Percentiles rank a stretch among this genome's conserved stretches.
Conservation (phyloP, 2,113 vertebrate species). For the Benitochromis conjunctus region DNA sequence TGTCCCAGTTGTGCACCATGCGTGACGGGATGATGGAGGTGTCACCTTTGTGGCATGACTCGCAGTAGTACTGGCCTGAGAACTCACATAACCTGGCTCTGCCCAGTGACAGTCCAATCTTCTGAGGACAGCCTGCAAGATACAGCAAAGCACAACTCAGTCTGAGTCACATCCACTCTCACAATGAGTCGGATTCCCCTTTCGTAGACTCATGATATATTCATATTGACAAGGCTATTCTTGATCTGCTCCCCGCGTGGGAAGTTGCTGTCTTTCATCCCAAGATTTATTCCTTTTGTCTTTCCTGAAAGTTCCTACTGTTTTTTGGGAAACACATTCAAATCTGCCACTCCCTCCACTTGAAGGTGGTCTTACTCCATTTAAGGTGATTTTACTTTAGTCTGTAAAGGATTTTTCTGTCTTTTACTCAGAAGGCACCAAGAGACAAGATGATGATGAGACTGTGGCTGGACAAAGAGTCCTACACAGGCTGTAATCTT, state of each 20-base stretch:
- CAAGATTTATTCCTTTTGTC: rapidly evolving
- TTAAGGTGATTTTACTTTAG: background rate
- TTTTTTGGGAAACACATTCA: background rate
- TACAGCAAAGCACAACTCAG: background rate
- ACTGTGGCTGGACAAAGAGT: background rate
- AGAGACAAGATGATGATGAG: background rate
- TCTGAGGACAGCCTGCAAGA: conserved; percentile 81
- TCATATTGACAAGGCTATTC: background rate
- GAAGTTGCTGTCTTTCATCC: background rate
- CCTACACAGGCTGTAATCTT: background rate
- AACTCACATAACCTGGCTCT: conserved; percentile 87
- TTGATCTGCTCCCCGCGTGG: background rate
- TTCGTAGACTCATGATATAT: rapidly evolving
- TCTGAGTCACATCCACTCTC: background rate
- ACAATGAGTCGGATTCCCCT: rapidly evolving
- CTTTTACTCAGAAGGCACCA: too few relatives aligned
- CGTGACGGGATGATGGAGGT: conserved; percentile 86
- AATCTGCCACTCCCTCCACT: too few relatives aligned
- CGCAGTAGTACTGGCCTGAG: conserved; percentile 88
- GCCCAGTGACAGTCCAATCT: conserved; percentile 84
- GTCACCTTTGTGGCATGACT: conserved; percentile 85
- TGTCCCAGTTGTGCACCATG: conserved; percentile 97
- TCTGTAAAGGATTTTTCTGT: too few relatives aligned
- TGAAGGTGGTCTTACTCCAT: background rate
- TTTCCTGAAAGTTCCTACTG: background rate